Percentiles rank a stretch among this genome's conserved stretches.
These are phyloP conservation scores for Zeus faber DNA, from an alignment of 2,113 vertebrate species.

Conservation along the genomic window DNA sequence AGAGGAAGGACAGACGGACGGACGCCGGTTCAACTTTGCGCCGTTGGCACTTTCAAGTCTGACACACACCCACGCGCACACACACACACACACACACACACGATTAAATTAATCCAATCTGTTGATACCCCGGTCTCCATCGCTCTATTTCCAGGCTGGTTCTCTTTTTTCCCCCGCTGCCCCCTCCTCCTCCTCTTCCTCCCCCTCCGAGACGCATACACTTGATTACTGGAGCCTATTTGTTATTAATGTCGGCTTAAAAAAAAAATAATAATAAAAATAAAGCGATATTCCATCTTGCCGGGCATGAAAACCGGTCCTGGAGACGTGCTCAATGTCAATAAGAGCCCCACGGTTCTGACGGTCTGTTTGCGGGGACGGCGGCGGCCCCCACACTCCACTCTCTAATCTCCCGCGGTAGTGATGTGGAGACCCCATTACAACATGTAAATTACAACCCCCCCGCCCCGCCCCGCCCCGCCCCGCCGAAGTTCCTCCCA, in stretches of 20 bases:
- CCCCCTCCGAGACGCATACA: neutral
- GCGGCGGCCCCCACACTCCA: neutral
- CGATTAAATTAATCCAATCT: neutral
- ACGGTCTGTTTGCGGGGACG: too few relatives aligned
- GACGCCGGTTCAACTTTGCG: neutral
- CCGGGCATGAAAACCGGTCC: constrained; percentile 49
- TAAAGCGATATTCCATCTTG: constrained; percentile 50
- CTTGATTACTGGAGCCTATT: constrained; percentile 16
- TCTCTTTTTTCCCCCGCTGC: too few relatives aligned
- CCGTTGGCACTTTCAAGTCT: neutral
- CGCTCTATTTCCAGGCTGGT: too few relatives aligned
- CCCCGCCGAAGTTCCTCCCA: neutral
- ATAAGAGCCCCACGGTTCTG: too few relatives aligned
- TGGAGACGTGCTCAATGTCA: too few relatives aligned
- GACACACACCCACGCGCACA: neutral
- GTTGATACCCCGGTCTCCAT: neutral
- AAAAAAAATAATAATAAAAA: too few relatives aligned
- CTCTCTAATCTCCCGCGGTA: constrained; percentile 33
- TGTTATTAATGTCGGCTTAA: constrained; percentile 23
- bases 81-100: neutral
- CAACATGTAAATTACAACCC: constrained; percentile 66
- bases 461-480: constrained; percentile 19
- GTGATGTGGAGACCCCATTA: constrained; percentile 56
- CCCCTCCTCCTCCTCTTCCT: too few relatives aligned
- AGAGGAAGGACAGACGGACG: neutral